Evolutionary conservation across 2,113 vertebrate species (phyloP), one percentile per base, ranked within the genome.

Genomic region (Poeciliopsis retropinna): DNA sequence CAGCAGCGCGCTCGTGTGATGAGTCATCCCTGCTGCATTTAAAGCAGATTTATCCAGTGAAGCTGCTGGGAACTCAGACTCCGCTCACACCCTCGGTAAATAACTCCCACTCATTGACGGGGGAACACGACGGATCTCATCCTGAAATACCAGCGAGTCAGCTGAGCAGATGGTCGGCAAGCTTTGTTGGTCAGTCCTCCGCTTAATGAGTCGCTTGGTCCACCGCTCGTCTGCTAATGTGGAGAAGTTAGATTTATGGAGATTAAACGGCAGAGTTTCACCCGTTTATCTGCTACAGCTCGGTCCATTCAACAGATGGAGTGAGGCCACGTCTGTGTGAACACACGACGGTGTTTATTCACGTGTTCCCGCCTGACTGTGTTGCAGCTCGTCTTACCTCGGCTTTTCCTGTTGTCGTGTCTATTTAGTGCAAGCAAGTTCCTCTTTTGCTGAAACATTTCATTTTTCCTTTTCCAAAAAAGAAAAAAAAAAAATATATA

Each of bases 11-110:
- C 64, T 57, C 70, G 25, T 60, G 22, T 2, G 25, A 64, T 85
- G 75, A 86, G 79, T 89, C 85, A 79, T 85, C 82, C 34, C 70
- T 87, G 39, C 70, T 87, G 80, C 80, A 75, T 87, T 83, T 78
- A 73, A 80, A 80, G 70, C 76, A 73, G 76, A 73, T 80, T 81
- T 75, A 68, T 76, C 70, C 67, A 66, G 81, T 66, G 80, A 67
- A 78, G 83, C 76, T 73, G 75, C 86, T 69, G 6, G 60, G 64
- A 65, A 54, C 47, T 37, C 30, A 25, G 64, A 60, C 76, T 73
- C n/a, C 30, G 72, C 70, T 30, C 47, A 79, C 80, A 57, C 44
- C 44, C 44, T 47, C 44, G 5, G 70, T 77, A 67, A 83, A 77
- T 67, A 79, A 61, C 80, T 67, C 31, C 70, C 28, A 30, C 73